These are phyloP conservation scores for Galeopsomyia nigrocyanea DNA, from an alignment of 2,888 invertebrate species.

Conservation along the genomic window DNA sequence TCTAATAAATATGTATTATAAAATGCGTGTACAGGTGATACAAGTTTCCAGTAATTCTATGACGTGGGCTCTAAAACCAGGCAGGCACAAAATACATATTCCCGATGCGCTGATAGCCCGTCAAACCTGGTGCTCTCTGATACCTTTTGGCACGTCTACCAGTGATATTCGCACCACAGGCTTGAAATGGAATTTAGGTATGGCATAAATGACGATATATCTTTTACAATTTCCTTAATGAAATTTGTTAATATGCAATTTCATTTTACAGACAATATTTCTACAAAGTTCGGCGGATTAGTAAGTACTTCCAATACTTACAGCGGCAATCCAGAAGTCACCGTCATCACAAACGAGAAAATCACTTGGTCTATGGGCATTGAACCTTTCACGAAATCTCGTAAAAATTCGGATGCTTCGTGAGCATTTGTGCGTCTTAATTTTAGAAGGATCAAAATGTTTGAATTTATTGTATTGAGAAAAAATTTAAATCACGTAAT, in stretches of 20 bases:
- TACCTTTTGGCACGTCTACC: slow-evolving; percentile 81
- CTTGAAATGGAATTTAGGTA: slow-evolving; percentile 90
- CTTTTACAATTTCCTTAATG: not conserved
- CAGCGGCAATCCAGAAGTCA: slow-evolving; percentile 73
- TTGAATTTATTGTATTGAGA: too few species aligned
- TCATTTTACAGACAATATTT: slow-evolving; percentile 73
- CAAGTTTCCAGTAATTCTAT: slow-evolving; percentile 77
- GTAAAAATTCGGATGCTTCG: too few species aligned
- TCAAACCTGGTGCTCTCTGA: slow-evolving; percentile 82
- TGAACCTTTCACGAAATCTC: slow-evolving; percentile 62
- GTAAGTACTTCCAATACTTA: slow-evolving; percentile 90
- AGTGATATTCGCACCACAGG: slow-evolving; percentile 80
- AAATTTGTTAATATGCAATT: slow-evolving; percentile 1
- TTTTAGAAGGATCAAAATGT: too few species aligned
- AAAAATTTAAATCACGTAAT: too few species aligned
- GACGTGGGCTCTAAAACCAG: slow-evolving; percentile 83
- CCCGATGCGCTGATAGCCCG: slow-evolving; percentile 72
- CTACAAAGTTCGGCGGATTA: slow-evolving; percentile 81
- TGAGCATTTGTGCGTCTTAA: too few species aligned
- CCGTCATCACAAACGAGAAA: slow-evolving; percentile 74
- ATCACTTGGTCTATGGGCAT: slow-evolving; percentile 84
- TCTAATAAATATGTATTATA: slow-evolving; percentile 4
- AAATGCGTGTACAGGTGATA: slow-evolving; percentile 54
- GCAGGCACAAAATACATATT: slow-evolving; percentile 77
- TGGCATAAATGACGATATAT: not conserved